Percentiles rank a stretch among this genome's conserved stretches.
These are phyloP conservation scores for Danio albolineatus DNA, from an alignment of 2,797 vertebrate species.

Conservation along the genomic window DNA sequence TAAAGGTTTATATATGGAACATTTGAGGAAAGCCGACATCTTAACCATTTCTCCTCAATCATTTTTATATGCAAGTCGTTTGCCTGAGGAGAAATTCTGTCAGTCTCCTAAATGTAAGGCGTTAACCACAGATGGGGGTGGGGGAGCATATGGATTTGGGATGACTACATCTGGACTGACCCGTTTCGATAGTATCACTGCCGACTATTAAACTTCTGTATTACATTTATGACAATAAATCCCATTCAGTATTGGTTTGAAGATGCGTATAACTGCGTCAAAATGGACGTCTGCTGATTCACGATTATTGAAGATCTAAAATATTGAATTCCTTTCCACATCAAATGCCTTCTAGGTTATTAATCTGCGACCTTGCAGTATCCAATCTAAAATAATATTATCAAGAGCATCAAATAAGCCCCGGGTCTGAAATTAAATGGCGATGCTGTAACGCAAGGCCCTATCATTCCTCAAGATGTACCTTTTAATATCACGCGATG, in stretches of 20 bases:
- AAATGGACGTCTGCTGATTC: constrained; percentile 65
- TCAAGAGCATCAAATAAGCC: neutral
- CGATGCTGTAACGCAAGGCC: constrained; percentile 17
- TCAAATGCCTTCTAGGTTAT: neutral
- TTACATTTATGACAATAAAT: constrained; percentile 3
- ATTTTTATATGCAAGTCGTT: neutral
- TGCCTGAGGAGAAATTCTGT: neutral
- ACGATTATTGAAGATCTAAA: neutral
- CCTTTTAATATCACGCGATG: constrained; percentile 20
- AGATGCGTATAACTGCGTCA: constrained; percentile 64
- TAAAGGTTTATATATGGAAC: too few species aligned
- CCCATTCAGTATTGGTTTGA: neutral
- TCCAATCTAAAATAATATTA: neutral
- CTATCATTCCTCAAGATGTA: neutral
- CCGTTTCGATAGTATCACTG: constrained; percentile 5
- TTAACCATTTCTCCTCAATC: neutral
- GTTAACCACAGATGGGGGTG: constrained; percentile 16
- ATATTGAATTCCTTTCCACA: neutral
- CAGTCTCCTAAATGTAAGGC: constrained; percentile 31
- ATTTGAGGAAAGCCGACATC: neutral
- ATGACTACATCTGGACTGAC: neutral
- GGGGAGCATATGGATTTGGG: neutral
- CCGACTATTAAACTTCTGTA: neutral
- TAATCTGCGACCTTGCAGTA: neutral
- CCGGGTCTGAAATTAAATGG: neutral